Evolutionary conservation across 2,797 vertebrate species (phyloP), one percentile per base, ranked within the genome.

Genomic region (Leuciscus waleckii): DNA sequence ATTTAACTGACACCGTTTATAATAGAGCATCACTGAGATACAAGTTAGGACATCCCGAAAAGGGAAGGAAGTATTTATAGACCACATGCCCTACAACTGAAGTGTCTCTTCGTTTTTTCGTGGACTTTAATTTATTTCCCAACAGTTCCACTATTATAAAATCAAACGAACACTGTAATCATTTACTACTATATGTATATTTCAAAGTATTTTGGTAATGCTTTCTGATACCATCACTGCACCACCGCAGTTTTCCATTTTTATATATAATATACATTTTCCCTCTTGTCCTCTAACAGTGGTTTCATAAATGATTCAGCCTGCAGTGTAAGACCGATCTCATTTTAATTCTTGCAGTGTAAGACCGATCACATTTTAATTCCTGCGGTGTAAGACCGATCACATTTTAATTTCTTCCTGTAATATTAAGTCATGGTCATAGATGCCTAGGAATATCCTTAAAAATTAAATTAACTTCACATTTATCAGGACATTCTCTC

Each of bases 1-100:
- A 68, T 84, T 84, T 68, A 41, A 39, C 46, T 56, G 46, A 35
- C 82, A 69, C 19, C 9, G 56, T 61, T 79, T 70, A 63, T 78
- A 69, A 78, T 29, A 49, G 67, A 29, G 69, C 39, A 61, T 69
- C 3, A 29, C 32, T 67, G 23, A 56, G 75, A 56, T 43, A 46
- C 49, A 69, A 46, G 83, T 68, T 56, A 58, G 51, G 9, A 79
- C 14, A 8, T 49, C 21, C 67, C 5, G 1, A 23, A 84, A 83
- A 35, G 67, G 21, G 19, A 69, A 35, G 17, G 19, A 16, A 39
- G 10, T 29, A 16, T 68, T 83, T 75, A 65, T 49, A 61, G 39
- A 83, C 49, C 14, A 43, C 23, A 29, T 19, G n/a, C 4, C 2
- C 8, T 51, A 51, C 19, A 37, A 81, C 37, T 73, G 29, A 46